Conservation (phyloP, 2,113 vertebrate genomes). For the Pleuronectes platessa region DNA sequence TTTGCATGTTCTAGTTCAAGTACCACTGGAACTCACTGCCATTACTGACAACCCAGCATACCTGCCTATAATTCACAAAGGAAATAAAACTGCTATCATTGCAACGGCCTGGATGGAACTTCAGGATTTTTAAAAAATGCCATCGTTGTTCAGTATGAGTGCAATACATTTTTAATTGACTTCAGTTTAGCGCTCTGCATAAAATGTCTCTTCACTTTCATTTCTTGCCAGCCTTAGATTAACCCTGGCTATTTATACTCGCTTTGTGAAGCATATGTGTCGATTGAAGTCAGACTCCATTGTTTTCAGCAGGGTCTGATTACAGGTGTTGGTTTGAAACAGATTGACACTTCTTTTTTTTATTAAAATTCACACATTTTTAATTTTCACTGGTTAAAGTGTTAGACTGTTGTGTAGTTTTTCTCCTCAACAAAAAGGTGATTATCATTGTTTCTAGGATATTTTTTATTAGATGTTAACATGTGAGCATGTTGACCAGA, state of each 20-base stretch:
- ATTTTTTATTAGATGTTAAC: neutral
- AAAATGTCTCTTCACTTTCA: neutral
- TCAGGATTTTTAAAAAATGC: constrained; percentile 24
- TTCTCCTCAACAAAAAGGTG: neutral
- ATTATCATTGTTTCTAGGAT: neutral
- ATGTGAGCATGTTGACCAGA: neutral
- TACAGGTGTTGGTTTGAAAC: constrained; percentile 2
- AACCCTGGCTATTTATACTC: constrained; percentile 23
- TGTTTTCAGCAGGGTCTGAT: constrained; percentile 3
- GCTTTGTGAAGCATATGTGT: constrained; percentile 19
- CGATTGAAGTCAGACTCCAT: constrained; percentile 28
- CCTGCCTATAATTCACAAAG: constrained; percentile 2
- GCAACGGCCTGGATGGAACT: neutral
- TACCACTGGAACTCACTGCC: constrained; percentile 34
- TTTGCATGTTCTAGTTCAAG: constrained; percentile 46
- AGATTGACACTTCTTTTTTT: neutral
- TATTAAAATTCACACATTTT: neutral
- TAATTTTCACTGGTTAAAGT: neutral
- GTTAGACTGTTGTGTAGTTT: neutral
- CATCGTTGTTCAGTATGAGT: neutral
- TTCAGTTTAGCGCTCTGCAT: constrained; percentile 1
- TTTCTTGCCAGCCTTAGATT: constrained; percentile 4
- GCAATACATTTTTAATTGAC: constrained; percentile 14
- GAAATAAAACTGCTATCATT: constrained; percentile 25
- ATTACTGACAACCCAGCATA: neutral